These are phyloP conservation scores for Sisyra terminalis DNA, from an alignment of 2,888 invertebrate genomes.

Conservation along the genomic window DNA sequence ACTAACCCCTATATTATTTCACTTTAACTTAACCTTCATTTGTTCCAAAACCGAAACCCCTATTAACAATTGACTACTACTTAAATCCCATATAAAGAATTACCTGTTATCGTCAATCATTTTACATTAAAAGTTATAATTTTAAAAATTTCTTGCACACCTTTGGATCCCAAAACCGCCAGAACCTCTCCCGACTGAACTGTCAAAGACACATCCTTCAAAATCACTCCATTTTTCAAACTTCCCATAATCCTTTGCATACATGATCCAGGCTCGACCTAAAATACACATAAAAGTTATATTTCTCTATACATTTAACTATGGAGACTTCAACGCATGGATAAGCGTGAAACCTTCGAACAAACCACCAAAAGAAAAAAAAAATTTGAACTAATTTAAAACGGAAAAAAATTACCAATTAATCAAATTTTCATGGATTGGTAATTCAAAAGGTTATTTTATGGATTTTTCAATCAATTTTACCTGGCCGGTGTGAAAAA, in stretches of 20 bases:
- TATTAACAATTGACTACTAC: no score
- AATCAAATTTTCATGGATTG: no score
- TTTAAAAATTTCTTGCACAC: slow-evolving; percentile 33
- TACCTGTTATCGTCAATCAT: no score
- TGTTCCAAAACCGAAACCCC: no score
- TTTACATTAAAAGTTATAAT: no score
- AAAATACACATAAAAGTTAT: no score
- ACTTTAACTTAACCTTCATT: no score
- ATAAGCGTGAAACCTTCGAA: background rate
- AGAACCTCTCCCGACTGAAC: slow-evolving; percentile 88
- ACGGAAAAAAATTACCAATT: no score
- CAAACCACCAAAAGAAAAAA: background rate
- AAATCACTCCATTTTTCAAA: slow-evolving; percentile 68
- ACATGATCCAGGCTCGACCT: slow-evolving; percentile 71
- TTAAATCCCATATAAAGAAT: background rate
- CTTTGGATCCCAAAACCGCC: slow-evolving; percentile 85
- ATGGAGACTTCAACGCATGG: background rate
- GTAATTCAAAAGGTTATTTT: no score
- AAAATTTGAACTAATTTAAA: no score
- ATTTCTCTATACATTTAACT: no score
- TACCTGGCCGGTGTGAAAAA: slow-evolving; percentile 79
- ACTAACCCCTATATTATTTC: no score
- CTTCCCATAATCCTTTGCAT: slow-evolving; percentile 58
- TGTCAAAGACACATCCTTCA: slow-evolving; percentile 83
- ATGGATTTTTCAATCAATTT: background rate